Evolutionary conservation across 1,140 invertebrate genomes (phyloP), one percentile per base, ranked within the genome.

Genomic region (Bombus breviceps): DNA sequence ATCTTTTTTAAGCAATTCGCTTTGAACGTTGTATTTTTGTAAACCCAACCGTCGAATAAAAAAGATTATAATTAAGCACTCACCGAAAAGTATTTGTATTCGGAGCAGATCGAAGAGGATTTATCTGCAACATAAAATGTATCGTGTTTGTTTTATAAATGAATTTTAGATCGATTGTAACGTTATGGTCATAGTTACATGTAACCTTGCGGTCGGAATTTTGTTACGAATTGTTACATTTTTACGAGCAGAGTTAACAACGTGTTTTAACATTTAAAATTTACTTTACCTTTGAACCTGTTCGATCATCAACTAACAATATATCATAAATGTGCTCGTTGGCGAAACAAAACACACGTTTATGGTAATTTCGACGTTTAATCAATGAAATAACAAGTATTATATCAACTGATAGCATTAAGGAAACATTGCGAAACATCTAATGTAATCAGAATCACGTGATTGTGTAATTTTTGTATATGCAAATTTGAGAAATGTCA

Each of bases 21-120:
- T 53, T 53, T 8, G 47, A 6, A 53, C 47, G 47, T 53, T 53
- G 47, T 2, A 22, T 0, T 22, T 18, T 18, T 6, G 5, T 25
- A 10, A 6, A 25, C 18, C 18, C 1, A 34, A 59, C 1, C 2
- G 9, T 13, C 0, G 12, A 3, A 10, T 68, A 10, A 37, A 32
- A 12, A 25, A 64, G 53, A 68, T 32, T 15, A 13, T 18, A 72
- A 66, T 37, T 47, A 39, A 72, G 6, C 28, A 87, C 87, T 88
- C 22, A 88, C 87, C 74, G 22, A 37, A 53, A 72, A 69, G 71
- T 81, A 10, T 72, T 34, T 34, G 6, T 2, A 32, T 3, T 18
- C 4, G 37, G 15, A 0, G 43, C 10, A 32, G 18, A 15, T 10
- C 22, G 28, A 25, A 3, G 9, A 9, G 6, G 37, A 59, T 72